phyloP scores from a whole-genome alignment of 64 coral and sea anemone species.

The Trachythela sp. region DNA sequence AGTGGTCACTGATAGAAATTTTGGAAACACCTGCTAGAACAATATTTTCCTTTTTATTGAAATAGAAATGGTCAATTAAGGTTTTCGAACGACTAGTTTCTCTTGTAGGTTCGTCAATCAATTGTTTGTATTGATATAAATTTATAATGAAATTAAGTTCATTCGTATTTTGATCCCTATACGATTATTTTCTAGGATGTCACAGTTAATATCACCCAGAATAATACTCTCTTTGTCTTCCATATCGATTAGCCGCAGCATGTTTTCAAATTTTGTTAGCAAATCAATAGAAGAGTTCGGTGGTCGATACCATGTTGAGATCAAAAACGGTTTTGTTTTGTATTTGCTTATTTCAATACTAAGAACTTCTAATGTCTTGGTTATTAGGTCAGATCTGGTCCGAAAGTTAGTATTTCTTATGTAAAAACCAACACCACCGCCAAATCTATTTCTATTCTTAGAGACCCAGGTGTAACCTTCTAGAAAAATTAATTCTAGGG shows the following conservation, averaged over 20 bases:
- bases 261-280: too few relatives aligned
- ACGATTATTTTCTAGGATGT: constrained; percentile 31
- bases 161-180: constrained; percentile 39
- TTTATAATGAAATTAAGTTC: too few relatives aligned
- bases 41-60: constrained; percentile 29
- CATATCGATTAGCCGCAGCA: neutral
- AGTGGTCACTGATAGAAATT: too few relatives aligned
- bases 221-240: constrained; percentile 2
- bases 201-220: too few relatives aligned
- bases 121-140: too few relatives aligned
- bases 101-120: too few relatives aligned
- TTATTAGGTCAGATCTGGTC: too few relatives aligned
- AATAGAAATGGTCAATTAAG: too few relatives aligned
- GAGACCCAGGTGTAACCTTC: constrained; percentile 9
- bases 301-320: constrained; percentile 1
- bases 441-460: neutral
- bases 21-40: constrained; percentile 28
- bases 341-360: constrained; percentile 3
- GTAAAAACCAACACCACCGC: too few relatives aligned
- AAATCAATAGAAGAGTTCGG: neutral
- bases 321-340: neutral
- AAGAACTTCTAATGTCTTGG: too few relatives aligned
- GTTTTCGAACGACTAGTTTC: too few relatives aligned
- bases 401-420: too few relatives aligned
- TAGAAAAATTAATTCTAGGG: neutral